Evolutionary conservation across 2,888 invertebrate genomes (phyloP).

Genomic region (Apamea epomidion): DNA sequence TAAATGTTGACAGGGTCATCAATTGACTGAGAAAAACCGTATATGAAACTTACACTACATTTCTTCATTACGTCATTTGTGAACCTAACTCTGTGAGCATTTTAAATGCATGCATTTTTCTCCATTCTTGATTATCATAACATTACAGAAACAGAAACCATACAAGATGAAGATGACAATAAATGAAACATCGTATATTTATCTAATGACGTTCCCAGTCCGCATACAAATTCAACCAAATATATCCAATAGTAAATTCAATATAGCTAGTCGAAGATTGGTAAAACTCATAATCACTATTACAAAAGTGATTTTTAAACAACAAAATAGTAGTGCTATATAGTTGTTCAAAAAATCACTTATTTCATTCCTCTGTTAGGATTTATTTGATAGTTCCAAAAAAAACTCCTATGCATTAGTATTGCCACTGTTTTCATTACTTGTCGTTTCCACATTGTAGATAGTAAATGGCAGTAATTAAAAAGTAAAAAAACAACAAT

Average conservation of each 20-base stretch:
- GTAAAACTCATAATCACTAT: too few relatives aligned
- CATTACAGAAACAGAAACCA: background rate
- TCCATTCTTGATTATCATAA: background rate
- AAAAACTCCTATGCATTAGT: background rate
- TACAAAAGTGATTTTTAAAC: too few relatives aligned
- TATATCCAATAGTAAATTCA: background rate
- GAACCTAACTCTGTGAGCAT: background rate
- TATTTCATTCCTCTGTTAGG: background rate
- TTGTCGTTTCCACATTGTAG: background rate
- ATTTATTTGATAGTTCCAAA: too few relatives aligned
- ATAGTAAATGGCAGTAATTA: background rate
- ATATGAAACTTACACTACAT: background rate
- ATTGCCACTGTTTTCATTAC: background rate
- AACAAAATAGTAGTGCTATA: too few relatives aligned
- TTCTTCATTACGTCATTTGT: background rate
- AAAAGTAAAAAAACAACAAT: background rate
- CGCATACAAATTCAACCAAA: background rate
- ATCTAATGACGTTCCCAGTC: background rate
- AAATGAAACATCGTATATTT: background rate
- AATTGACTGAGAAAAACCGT: background rate
- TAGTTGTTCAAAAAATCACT: too few relatives aligned
- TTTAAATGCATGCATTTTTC: background rate
- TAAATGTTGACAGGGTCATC: conserved; percentile 42
- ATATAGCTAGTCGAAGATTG: background rate
- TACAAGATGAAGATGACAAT: background rate